Percentiles rank a stretch among this genome's conserved stretches.
These are phyloP conservation scores for Thymelicus lineola DNA, from an alignment of 2,888 invertebrate species.

Conservation along the genomic window DNA sequence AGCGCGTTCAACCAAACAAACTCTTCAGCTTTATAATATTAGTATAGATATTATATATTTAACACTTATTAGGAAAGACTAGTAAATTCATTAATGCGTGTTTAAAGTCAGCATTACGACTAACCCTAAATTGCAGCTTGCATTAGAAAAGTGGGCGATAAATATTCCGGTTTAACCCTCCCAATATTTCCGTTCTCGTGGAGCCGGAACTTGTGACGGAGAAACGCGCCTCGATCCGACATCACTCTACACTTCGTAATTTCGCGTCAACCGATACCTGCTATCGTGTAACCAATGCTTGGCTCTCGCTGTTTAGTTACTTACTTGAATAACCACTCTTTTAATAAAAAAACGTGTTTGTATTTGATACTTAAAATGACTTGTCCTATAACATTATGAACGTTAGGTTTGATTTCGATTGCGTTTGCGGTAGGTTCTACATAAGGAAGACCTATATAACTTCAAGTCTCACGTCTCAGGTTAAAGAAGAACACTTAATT, in stretches of 20 bases:
- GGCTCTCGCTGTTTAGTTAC: constrained; percentile 26
- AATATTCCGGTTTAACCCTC: constrained; percentile 42
- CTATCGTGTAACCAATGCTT: constrained; percentile 58
- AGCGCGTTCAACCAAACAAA: too few species aligned
- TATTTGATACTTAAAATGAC: too few species aligned
- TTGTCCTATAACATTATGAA: too few species aligned
- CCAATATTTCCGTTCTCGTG: constrained; percentile 56
- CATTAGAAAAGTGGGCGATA: constrained; percentile 43
- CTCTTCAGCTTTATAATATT: too few species aligned
- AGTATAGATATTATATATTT: too few species aligned
- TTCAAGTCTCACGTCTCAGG: too few species aligned
- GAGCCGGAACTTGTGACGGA: constrained; percentile 65
- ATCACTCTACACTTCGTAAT: constrained; percentile 44
- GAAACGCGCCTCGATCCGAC: constrained; percentile 56
- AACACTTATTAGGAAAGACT: not conserved
- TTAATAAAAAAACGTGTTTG: not conserved
- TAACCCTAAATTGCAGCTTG: constrained; percentile 10
- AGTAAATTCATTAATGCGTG: not conserved
- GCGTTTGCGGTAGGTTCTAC: too few species aligned
- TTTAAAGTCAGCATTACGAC: not conserved
- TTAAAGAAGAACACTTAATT: not conserved
- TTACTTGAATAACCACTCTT: constrained; percentile 1
- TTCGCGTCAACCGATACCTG: constrained; percentile 55
- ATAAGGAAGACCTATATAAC: not conserved
- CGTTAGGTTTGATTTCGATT: too few species aligned